These are phyloP conservation scores for Ceratothoa steindachneri DNA, from an alignment of 2,888 invertebrate genomes.

Conservation along the genomic window DNA sequence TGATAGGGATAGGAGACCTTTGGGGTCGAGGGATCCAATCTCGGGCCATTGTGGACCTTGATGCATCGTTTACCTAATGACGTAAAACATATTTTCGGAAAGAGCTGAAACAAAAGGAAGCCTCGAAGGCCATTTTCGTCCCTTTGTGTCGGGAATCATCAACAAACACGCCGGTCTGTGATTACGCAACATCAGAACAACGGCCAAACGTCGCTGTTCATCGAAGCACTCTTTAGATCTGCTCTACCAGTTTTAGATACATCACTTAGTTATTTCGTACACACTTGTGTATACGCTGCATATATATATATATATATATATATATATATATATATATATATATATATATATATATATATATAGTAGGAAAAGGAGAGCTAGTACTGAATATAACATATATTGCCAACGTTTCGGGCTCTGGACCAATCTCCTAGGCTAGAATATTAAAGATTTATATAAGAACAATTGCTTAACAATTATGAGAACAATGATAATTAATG, in stretches of 20 bases:
- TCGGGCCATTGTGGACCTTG: too few relatives aligned
- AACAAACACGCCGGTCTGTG: background rate
- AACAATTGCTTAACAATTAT: too few relatives aligned
- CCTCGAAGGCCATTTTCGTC: background rate
- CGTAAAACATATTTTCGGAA: background rate
- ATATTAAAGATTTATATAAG: too few relatives aligned
- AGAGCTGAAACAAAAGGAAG: background rate
- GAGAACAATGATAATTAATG: too few relatives aligned
- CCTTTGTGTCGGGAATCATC: background rate
- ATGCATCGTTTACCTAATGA: background rate
- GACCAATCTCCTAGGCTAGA: too few relatives aligned
- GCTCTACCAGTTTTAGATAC: background rate
- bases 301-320: background rate
- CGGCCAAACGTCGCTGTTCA: background rate
- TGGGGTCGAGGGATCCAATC: too few relatives aligned
- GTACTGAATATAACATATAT: too few relatives aligned
- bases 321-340: background rate
- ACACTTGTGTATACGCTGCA: background rate
- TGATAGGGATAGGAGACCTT: too few relatives aligned
- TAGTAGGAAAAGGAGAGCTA: too few relatives aligned
- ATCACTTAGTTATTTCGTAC: background rate
- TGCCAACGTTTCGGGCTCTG: too few relatives aligned
- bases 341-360: background rate
- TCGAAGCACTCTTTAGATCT: too few relatives aligned
- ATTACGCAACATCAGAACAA: background rate